Percentiles rank a stretch among this genome's conserved stretches.
These are phyloP conservation scores for Reticulitermes speratus DNA, from an alignment of 1,140 invertebrate genomes.

Conservation along the genomic window DNA sequence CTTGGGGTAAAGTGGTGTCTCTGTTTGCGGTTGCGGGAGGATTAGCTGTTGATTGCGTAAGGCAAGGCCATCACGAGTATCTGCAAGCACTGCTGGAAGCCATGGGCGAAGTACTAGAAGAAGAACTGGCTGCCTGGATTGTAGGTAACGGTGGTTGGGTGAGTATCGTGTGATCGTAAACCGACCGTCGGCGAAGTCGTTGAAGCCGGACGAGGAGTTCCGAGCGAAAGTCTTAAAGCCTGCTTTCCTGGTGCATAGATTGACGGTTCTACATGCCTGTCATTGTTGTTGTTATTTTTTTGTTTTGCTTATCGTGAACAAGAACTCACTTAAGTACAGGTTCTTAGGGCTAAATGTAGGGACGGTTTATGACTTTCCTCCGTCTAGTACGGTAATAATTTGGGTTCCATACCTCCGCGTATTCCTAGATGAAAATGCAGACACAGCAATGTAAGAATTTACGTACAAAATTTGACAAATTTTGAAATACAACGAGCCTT, in stretches of 20 bases:
- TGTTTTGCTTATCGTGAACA: too few relatives aligned
- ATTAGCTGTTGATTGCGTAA: constrained; percentile 67
- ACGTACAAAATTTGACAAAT: too few relatives aligned
- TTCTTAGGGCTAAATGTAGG: too few relatives aligned
- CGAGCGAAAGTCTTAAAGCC: neutral
- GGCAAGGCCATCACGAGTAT: constrained; percentile 63
- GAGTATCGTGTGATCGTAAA: constrained; percentile 39
- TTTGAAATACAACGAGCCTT: too few relatives aligned
- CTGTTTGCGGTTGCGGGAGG: constrained; percentile 67
- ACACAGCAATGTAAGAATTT: too few relatives aligned
- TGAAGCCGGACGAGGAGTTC: neutral
- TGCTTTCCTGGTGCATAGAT: neutral
- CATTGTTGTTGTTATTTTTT: too few relatives aligned
- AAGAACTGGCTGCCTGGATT: constrained; percentile 66
- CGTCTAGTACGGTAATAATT: too few relatives aligned
- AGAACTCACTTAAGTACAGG: too few relatives aligned
- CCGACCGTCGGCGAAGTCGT: neutral
- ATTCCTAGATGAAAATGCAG: too few relatives aligned
- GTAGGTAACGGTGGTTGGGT: constrained; percentile 73
- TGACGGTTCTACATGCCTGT: neutral
- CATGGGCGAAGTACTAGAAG: constrained; percentile 62
- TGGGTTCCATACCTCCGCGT: too few relatives aligned
- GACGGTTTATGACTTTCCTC: too few relatives aligned
- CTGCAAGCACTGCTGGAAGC: constrained; percentile 60
- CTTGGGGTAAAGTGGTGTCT: constrained; percentile 67